A percentile compares a stretch with the other conserved stretches of the same genome.
phyloP scores from a whole-genome alignment of 2,113 vertebrate genomes.

The Chloebia gouldiae region DNA sequence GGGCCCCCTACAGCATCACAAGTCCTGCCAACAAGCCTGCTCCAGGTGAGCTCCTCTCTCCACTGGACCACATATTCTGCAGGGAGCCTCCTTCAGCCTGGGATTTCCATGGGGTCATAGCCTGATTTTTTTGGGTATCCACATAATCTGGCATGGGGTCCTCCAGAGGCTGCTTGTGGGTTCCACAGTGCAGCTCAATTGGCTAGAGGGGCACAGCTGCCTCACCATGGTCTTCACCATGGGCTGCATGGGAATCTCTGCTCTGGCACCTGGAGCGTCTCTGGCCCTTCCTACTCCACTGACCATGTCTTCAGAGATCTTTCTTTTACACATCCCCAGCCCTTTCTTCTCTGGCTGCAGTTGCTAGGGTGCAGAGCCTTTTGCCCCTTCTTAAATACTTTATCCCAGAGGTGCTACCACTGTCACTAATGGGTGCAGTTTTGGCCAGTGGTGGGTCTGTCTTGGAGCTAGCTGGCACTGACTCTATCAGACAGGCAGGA shows the following conservation, averaged over 20 bases:
- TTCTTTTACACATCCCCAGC: background rate
- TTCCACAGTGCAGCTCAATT: background rate
- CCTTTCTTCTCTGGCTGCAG: background rate
- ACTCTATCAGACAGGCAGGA: rapidly evolving
- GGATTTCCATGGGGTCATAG: background rate
- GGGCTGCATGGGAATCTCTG: background rate
- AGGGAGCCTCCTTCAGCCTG: background rate
- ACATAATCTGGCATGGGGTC: background rate
- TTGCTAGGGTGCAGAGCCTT: background rate
- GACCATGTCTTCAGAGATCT: background rate
- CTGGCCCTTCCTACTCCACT: background rate
- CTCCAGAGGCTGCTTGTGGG: background rate
- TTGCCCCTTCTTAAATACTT: background rate
- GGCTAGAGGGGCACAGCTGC: background rate
- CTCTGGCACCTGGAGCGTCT: background rate
- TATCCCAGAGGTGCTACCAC: background rate
- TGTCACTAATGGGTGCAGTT: background rate
- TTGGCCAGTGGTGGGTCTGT: background rate
- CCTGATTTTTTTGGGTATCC: background rate
- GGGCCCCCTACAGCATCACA: background rate
- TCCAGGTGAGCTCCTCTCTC: background rate
- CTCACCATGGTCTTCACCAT: background rate
- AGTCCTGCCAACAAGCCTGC: background rate
- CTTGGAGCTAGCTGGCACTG: background rate
- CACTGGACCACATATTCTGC: background rate